Evolutionary conservation across 2,113 vertebrate species (phyloP), one percentile per base, ranked within the genome.

Genomic region (Channa maculata): DNA sequence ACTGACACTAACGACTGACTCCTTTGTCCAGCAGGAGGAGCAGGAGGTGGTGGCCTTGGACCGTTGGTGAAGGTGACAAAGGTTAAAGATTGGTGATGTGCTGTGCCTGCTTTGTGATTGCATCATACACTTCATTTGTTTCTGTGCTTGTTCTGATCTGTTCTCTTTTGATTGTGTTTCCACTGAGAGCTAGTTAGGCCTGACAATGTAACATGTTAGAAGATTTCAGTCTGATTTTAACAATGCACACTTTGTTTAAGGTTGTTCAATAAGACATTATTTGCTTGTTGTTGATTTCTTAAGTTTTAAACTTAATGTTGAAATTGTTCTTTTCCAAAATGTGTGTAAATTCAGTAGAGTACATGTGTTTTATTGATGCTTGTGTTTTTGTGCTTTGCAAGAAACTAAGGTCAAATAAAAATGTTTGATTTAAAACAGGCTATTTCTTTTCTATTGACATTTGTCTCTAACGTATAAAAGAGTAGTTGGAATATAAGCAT

Each of bases 341-440:
- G 64, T 88, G 67, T 88, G 83, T 87, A 90, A 88, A 83, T 72
- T 78, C 84, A 79, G 68, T 73, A 5, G 62, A 72, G 81, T 89
- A 83, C 67, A 86, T 84, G 82, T 91, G 81, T 84, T 80, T 80
- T 54, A 76, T 86, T 83, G 46, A 88, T 76, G 83, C 88, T 89
- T 89, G 80, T 54, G 14, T 82, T 76, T 52, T 65, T 73, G 14
- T 49, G 13, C 39, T 88, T 92, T 80, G 63, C 71, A 91, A 87
- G 65, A 89, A 89, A 90, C 89, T 39, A 72, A 86, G 75, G 86
- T 83, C 87, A 93, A 93, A 92, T 91, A 91, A 93, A 92, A 89
- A 54, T 3, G 65, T 84, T 84, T 72, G 57, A 66, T 84, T 85
- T 58, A 13, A 85, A 83, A 52, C 48, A 63, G 2, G 4, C 24